Percentiles rank a stretch among this genome's conserved stretches.
Conservation (phyloP, 2,888 invertebrate species). For the Drosophila meridionalis region DNA sequence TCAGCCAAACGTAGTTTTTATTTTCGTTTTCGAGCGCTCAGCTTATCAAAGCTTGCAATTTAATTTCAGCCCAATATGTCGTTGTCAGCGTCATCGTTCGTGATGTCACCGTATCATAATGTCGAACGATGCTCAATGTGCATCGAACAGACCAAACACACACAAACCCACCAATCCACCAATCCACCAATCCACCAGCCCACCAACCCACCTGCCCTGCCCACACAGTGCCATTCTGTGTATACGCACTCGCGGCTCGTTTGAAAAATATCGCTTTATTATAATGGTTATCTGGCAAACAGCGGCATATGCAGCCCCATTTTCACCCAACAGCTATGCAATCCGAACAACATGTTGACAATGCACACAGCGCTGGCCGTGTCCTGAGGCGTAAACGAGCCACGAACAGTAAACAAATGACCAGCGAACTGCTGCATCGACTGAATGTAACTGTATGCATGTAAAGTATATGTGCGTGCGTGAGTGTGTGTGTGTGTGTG, state of each 20-base stretch:
- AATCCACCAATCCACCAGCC: too few species aligned
- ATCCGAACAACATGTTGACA: conserved; percentile 61
- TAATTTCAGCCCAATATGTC: conserved; percentile 49
- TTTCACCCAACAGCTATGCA: conserved; percentile 19
- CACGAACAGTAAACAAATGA: conserved; percentile 70
- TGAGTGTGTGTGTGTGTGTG: not conserved
- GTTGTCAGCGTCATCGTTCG: conserved; percentile 45
- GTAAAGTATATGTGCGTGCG: not conserved
- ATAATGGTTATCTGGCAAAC: conserved; percentile 70
- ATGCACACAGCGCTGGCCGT: conserved; percentile 47
- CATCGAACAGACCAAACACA: conserved; percentile 23
- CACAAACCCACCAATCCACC: not conserved
- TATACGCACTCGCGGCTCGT: conserved; percentile 3
- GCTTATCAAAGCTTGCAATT: conserved; percentile 44
- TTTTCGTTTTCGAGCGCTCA: not conserved
- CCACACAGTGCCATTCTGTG: conserved; percentile 7
- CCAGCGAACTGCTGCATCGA: conserved; percentile 31
- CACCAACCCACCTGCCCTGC: not conserved
- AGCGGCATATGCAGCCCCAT: conserved; percentile 46
- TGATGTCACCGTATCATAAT: conserved; percentile 56
- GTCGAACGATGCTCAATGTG: conserved; percentile 53
- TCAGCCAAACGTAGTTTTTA: conserved; percentile 39
- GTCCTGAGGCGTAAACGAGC: conserved; percentile 56
- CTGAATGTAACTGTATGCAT: conserved; percentile 2
- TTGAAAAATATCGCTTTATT: conserved; percentile 55